Evolutionary conservation across 2,113 vertebrate genomes (phyloP), one percentile per base, ranked within the genome.

Genomic region (Coptodon rendalli): DNA sequence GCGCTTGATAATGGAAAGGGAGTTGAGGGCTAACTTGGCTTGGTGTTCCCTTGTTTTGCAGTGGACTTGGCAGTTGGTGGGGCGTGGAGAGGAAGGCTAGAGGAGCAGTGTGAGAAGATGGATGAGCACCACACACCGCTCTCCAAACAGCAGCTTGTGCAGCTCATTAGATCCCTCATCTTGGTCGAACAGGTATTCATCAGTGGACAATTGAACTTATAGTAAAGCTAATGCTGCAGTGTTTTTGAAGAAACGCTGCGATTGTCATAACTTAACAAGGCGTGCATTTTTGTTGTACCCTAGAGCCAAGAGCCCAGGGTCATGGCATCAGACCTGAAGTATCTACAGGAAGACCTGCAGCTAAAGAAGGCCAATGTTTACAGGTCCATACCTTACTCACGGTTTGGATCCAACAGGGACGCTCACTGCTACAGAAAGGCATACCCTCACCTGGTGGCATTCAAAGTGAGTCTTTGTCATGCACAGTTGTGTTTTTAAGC

Each of bases 371-470:
- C 89, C 6, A 96, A 92, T n/a, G 93, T 96, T 5, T 97, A 95
- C 81, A 89, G 95, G 16, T 96, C 96, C n/a, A 97, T 97, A 66
- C 96, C 96, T 0, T 96, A 96, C 76, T 97, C 96, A 0, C 92
- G 96, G 3, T 93, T 97, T 4, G 94, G 94, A 68, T 97, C 96
- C 78, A 97, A 97, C 89, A 89, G 96, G 29, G 96, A 97, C 2
- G 95, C 96, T 3, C 96, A 95, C 95, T 97, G 96, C 71, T 97
- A 95, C 91, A 95, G 96, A 8, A 97, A 96, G 83, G 96, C 96
- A 1, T 96, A 93, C 31, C 95, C 95, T 38, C 95, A 97, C 84
- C 85, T 97, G 3, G 43, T 96, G 76, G 95, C 94, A 1, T 97
- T 96, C 61, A 96, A 96, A 93, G 96, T 96, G 40, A 93, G 94